Evolutionary conservation across 2,888 invertebrate genomes (phyloP).

Genomic region (Steinernema hermaphroditum): DNA sequence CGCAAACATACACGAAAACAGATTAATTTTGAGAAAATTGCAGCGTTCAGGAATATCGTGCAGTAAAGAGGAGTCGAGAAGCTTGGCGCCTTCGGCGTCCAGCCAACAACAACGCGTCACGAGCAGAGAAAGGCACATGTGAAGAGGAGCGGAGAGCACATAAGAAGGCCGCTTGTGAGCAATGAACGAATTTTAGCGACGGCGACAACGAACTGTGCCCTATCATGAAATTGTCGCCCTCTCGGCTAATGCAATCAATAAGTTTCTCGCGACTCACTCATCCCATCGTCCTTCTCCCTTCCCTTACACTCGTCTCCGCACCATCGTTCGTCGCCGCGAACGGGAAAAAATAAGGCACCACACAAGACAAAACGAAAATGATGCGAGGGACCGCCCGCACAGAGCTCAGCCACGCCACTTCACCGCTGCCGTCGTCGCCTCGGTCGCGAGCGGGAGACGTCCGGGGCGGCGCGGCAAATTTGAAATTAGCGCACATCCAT

Average conservation of each 20-base stretch:
- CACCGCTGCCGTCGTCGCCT: conserved; percentile 19
- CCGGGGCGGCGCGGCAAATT: conserved; percentile 12
- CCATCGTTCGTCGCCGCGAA: conserved; percentile 21
- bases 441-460: neutral
- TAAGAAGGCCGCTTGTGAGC: conserved; percentile 25
- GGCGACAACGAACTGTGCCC: conserved; percentile 26
- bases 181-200: conserved; percentile 14
- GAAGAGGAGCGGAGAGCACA: conserved; percentile 19
- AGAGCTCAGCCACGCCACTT: conserved; percentile 17
- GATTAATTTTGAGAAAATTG: conserved; percentile 6
- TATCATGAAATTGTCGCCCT: conserved; percentile 21
- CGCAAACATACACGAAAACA: neutral
- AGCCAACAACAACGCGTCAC: conserved; percentile 22
- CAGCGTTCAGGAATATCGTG: neutral
- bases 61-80: neutral
- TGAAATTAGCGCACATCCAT: conserved; percentile 28
- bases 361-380: conserved; percentile 28
- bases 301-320: conserved; percentile 17
- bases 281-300: conserved; percentile 5
- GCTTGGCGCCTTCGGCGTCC: neutral
- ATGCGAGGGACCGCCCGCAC: conserved; percentile 26
- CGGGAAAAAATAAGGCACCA: conserved; percentile 26
- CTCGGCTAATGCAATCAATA: conserved; percentile 26
- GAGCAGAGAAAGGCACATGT: conserved; percentile 17
- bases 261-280: conserved; percentile 26